Evolutionary conservation across 2,888 invertebrate species (phyloP), one percentile per base, ranked within the genome.

Genomic region (Prosapia bicincta): DNA sequence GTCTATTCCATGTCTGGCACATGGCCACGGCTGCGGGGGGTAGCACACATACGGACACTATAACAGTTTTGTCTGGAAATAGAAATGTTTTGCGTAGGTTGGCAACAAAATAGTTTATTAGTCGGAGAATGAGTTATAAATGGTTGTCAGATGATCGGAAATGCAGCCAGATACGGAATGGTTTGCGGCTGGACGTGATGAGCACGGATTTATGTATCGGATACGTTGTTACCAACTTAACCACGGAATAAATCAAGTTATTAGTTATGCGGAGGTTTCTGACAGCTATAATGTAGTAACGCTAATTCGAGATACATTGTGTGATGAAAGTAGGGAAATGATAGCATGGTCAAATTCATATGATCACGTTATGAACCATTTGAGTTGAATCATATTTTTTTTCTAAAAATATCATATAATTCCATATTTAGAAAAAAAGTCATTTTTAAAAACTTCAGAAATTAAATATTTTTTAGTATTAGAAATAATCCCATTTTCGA

Each of bases 51-150:
- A 30, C 30, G 5, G 6, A 30, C 30, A 30, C 30, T 5, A 3
- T 2, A 6, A 38, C 38, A 38, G 54, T 54, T 54, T 54, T 54
- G 54, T 54, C 38, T 54, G 20, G 54, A 54, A 54, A 54, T 54
- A 54, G 54, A 54, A 54, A 54, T 54, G 54, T 54, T 54, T 54
- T 54, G 54, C 54, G 54, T 54, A 54, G 54, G 54, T 54, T 54
- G 54, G 54, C n/a, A 54, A 54, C 54, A 54, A 54, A 54, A 54
- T 54, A 54, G 54, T 54, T 54, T 54, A 54, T 54, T 54, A 54
- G 54, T 54, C 54, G 20, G 54, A 5, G 54, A 20, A 54, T 54
- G 54, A 54, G 54, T 54, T 54, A 54, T 54, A 54, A n/a, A 20
- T 20, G 54, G 54, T 54, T 54, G 54, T 54, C 54, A 54, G 54